phyloP scores from a whole-genome alignment of 1,140 invertebrate genomes.

The Coenobita brevimanus region DNA sequence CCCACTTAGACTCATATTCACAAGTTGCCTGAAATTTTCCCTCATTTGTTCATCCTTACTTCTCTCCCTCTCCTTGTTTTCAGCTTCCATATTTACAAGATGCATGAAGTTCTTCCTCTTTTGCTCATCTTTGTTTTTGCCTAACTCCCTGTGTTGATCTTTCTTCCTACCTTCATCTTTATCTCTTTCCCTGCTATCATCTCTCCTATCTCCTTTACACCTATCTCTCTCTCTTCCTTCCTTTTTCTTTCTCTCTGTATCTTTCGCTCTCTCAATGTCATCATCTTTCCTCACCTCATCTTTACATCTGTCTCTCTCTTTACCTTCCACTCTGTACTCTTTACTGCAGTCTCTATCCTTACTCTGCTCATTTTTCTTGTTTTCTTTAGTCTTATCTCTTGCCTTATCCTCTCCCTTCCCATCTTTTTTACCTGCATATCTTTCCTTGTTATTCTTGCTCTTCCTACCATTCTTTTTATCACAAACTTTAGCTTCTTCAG shows the following conservation, averaged over 20 bases:
- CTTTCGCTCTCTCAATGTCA: too few species aligned
- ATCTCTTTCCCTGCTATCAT: not conserved
- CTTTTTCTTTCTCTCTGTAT: too few species aligned
- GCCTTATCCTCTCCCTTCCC: not conserved
- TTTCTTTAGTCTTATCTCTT: not conserved
- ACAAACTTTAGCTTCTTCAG: too few species aligned
- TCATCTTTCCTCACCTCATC: too few species aligned
- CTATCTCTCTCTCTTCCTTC: not conserved
- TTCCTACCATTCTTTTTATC: not conserved
- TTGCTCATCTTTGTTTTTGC: not conserved
- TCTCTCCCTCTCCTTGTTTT: too few species aligned
- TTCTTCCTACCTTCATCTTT: too few species aligned
- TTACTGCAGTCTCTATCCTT: not conserved
- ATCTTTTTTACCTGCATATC: not conserved
- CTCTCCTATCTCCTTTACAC: not conserved
- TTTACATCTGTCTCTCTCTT: not conserved
- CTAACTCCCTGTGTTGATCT: not conserved
- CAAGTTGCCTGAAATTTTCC: too few species aligned
- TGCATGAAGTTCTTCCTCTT: not conserved
- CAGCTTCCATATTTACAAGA: too few species aligned
- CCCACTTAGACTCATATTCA: too few species aligned
- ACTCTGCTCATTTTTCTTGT: not conserved
- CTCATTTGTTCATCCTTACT: too few species aligned
- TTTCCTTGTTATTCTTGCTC: not conserved
- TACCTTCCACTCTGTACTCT: not conserved